Percentiles rank a stretch among this genome's conserved stretches.
Conservation (phyloP, 2,797 vertebrate species). For the Masticophis lateralis region DNA sequence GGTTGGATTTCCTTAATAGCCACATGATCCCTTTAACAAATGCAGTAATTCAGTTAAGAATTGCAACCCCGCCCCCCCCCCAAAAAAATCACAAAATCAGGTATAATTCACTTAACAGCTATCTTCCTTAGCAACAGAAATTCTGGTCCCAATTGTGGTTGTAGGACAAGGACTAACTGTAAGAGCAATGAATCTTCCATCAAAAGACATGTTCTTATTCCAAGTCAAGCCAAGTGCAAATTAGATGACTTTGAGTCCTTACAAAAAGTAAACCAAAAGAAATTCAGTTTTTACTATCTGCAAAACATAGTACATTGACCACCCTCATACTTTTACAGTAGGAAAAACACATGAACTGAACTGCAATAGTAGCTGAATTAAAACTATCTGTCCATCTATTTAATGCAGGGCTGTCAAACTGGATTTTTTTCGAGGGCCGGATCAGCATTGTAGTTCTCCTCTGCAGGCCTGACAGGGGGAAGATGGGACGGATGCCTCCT, state of each 20-base stretch:
- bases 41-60: neutral
- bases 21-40: neutral
- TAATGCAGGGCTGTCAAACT: neutral
- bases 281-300: conserved; percentile 36
- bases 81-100: neutral
- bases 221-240: neutral
- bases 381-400: neutral
- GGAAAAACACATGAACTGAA: conserved; percentile 42
- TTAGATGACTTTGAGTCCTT: conserved; percentile 34
- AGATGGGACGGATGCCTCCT: too few species aligned
- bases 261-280: neutral
- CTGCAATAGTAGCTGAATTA: conserved; percentile 45
- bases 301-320: neutral
- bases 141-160: neutral
- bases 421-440: too few species aligned
- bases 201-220: neutral
- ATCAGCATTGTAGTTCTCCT: too few species aligned
- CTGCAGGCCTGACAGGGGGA: accelerated
- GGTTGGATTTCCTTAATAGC: neutral
- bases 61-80: neutral
- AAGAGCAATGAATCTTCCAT: neutral
- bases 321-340: conserved; percentile 25
- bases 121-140: neutral
- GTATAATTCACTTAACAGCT: neutral
- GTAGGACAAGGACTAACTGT: neutral